Base-by-base conservation (phyloP, 2,888 invertebrate genomes). In the Brachypalpus laphriformis region DNA sequence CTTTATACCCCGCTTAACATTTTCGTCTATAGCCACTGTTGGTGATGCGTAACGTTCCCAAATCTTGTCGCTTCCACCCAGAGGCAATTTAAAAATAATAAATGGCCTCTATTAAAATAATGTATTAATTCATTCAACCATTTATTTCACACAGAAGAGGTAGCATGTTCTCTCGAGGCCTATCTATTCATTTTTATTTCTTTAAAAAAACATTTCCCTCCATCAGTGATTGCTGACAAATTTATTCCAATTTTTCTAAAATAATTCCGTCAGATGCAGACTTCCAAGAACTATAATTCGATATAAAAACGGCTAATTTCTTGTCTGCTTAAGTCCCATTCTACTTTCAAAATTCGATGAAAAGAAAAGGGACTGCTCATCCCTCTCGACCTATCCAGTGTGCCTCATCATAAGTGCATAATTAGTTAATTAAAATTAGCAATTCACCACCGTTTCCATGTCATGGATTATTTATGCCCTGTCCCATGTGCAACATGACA, bases 391-490 rank as follows among this genome's bases (percentile, higher is more conserved):
- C 18, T 31, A 16, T 11, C 49, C 22, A 22, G 7, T 51, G 16
- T 42, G 1, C 28, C 37, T 54, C 28, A 20, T 20, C 20, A 34
- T 25, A 51, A 59, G 47, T 22, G 9, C 57, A 34, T 71, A 57
- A 78, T 63, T 71, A 78, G 49, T 56, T 76, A 70, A 82, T 82
- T 82, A 63, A 70, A 76, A 82, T 82, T 82, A 82, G 82, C 63
- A 51, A 65, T 70, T 76, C 82, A 56, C 59, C 34, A 40, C 28
- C 47, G 42, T 66, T 77, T 59, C 6, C 49, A 45, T 82, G 77
- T 71, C 82, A 82, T 77, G 82, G 70, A 77, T 77, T 82, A 82
- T 82, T 82, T 77, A 82, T 82, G 34, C 51, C 9, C 18, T 57
- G 49, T 51, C 71, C 45, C 31, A 76, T 76, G 77, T 66, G 71